Conservation (phyloP, 1,140 invertebrate species). For the Magallana gigas region DNA sequence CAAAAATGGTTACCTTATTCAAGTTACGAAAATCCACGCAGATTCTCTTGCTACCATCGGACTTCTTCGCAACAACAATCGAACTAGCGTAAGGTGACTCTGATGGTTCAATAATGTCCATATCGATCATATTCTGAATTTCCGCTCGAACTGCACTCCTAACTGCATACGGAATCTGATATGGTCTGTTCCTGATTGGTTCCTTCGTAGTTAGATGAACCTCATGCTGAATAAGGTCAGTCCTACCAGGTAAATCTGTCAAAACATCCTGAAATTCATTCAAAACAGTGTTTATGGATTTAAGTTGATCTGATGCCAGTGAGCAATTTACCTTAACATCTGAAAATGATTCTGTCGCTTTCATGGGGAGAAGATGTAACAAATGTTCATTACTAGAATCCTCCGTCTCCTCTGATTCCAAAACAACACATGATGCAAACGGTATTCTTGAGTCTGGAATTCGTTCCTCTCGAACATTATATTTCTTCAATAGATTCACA, state of each 20-base stretch:
- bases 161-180: conserved; percentile 76
- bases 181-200: conserved; percentile 41
- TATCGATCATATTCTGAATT: conserved; percentile 73
- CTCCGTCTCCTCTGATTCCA: not conserved
- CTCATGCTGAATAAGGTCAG: conserved; percentile 42
- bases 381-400: not conserved
- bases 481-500: conserved; percentile 2
- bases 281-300: conserved; percentile 54
- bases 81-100: conserved; percentile 40
- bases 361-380: not conserved
- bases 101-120: conserved; percentile 75
- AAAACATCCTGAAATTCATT: conserved; percentile 58
- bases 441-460: not conserved
- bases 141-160: conserved; percentile 73
- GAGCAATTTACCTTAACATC: conserved; percentile 49
- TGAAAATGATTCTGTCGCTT: conserved; percentile 38
- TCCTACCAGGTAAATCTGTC: conserved; percentile 55
- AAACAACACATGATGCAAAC: not conserved
- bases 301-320: conserved; percentile 44
- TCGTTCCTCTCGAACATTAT: not conserved
- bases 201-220: conserved; percentile 43
- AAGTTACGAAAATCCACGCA: conserved; percentile 46
- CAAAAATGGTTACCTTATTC: conserved; percentile 42
- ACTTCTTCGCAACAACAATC: conserved; percentile 45
- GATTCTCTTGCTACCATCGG: conserved; percentile 37